Evolutionary conservation across 2,113 vertebrate species (phyloP), one percentile per base, ranked within the genome.

Genomic region (Centropus bengalensis): DNA sequence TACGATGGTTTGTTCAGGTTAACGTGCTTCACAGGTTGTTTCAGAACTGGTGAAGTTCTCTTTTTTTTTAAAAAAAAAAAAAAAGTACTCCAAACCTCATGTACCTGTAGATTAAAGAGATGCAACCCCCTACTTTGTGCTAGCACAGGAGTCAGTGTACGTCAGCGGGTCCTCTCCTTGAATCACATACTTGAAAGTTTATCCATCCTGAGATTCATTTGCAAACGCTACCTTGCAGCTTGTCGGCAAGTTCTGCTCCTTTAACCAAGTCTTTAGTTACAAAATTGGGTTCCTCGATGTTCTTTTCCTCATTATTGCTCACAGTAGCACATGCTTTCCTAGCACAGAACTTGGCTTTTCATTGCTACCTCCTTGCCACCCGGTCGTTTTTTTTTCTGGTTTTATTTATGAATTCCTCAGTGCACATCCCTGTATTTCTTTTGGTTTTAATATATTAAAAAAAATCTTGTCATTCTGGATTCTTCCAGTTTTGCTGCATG

Each of bases 391-490:
- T 36, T 36, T 68, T 71, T 12, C 77, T 82, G 67, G 67, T 88
- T 95, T 93, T 94, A 88, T 94, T 97, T 87, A 95, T 89, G n/a
- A 94, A 78, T 77, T 89, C 63, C 78, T 91, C 68, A 24, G 55
- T 91, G 75, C 64, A 84, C 54, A 92, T 51, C 85, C 84, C 67
- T 95, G 91, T 92, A 88, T 74, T 85, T 79, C 81, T 86, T 94
- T 87, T 71, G 55, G 0, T 93, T 96, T 94, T 89, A 93, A 94
- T 82, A 82, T 89, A 93, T 97, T 97, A 95, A 95, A 36, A 95
- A 36, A 36, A 96, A 75, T 63, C 51, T 22, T 93, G 88, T 74
- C 10, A 76, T 89, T 89, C 75, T 85, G 93, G 56, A 87, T 89
- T 89, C 70, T 77, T 80, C 75, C 51, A 10, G 63, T 82, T 76